Evolutionary conservation across 2,888 invertebrate genomes (phyloP).

Genomic region (Pecten maximus): DNA sequence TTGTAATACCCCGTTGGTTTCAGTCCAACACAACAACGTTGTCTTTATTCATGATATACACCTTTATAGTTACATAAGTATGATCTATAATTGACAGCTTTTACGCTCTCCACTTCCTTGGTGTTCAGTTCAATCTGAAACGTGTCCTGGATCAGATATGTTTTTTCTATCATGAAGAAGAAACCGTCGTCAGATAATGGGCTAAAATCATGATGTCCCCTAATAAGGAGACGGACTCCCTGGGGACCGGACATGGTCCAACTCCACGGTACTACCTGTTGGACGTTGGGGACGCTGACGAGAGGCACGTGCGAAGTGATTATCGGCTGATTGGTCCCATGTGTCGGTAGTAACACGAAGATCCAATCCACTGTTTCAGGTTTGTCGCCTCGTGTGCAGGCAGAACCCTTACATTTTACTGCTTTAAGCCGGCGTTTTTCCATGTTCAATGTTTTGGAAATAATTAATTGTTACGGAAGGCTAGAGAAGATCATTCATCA

Average conservation of each 20-base stretch:
- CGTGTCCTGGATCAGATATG: neutral
- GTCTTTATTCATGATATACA: no score
- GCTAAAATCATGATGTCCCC: neutral
- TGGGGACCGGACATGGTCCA: neutral
- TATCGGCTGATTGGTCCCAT: neutral
- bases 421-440: neutral
- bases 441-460: conserved; percentile 14
- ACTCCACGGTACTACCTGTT: neutral
- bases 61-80: no score
- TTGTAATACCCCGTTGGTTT: no score
- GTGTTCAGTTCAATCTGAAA: neutral
- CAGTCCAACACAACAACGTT: no score
- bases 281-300: neutral
- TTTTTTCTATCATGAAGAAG: neutral
- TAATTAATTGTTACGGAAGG: conserved; percentile 22
- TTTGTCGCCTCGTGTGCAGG: neutral
- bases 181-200: neutral
- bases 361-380: neutral
- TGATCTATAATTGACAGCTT: no score
- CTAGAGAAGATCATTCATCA: neutral
- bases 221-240: neutral
- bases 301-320: neutral
- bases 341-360: neutral
- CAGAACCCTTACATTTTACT: neutral
- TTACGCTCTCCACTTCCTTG: no score